Base-by-base conservation (phyloP, 2,888 invertebrate species). In the Drosophila hawaiiensis region DNA sequence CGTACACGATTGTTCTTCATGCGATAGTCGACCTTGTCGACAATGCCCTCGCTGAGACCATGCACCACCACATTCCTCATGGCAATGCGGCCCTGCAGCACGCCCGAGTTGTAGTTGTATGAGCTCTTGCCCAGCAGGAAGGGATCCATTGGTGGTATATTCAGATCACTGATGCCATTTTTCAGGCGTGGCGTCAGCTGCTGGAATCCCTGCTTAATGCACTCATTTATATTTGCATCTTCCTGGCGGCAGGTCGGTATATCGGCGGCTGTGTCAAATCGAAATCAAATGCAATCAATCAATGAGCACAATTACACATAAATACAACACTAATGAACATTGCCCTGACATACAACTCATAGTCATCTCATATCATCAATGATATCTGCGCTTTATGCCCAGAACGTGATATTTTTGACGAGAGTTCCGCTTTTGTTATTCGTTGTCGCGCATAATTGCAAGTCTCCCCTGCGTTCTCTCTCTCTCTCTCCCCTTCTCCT, bases 141-240 rank as follows among this genome's bases (percentile, higher is more conserved):
- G 1, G 94, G 94, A 83, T 94, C 94, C 50, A 93, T 77, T 29
- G 92, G 82, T 49, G 92, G 93, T 67, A 94, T 91, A 47, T 92
- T 92, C 4, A 93, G 84, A 33, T 88, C 85, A 52, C 84, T 83
- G 71, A 92, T 91, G 66, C 94, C 94, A 76, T 92, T 80, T 84
- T 91, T 89, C 19, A 89, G 69, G 37, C 92, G 92, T 12, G 92
- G 92, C 22, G 95, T 81, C 43, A 95, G 94, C 19, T 93, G 88
- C 84, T 95, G 94, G 4, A 95, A 93, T 3, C 94, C 94, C 19
- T 94, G 94, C 66, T 94, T 93, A 35, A 96, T 91, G 81, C 96
- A 96, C 60, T 95, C 94, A 83, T 95, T 95, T 16, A 95, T 93
- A 53, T 95, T 94, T n/a, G 94, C 93, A 61, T 95, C 94, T 81